phyloP scores from a whole-genome alignment of 2,113 vertebrate genomes.

The Elephantulus edwardii region DNA sequence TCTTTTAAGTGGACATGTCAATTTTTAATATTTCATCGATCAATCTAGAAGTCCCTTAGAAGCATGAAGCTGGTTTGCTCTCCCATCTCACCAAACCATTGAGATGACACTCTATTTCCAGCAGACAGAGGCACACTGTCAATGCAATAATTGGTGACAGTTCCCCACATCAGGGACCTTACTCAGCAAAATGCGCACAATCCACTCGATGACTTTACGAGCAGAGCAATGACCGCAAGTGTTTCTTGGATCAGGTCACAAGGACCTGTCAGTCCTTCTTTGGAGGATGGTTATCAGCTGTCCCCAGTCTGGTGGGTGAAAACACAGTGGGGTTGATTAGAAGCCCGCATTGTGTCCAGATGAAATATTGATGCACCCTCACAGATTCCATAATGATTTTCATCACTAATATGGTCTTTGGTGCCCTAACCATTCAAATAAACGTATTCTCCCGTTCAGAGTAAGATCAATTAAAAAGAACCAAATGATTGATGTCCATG shows the following conservation, averaged over 20 bases:
- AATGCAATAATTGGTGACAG: constrained; percentile 7
- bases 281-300: not conserved
- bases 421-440: not conserved
- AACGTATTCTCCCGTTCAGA: not conserved
- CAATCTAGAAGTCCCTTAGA: constrained; percentile 50
- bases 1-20: constrained; percentile 38
- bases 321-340: constrained; percentile 4
- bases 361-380: not conserved
- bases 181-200: constrained; percentile 9
- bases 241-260: not conserved
- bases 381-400: constrained; percentile 10
- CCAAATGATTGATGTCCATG: not conserved
- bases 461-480: constrained; percentile 14
- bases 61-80: constrained; percentile 25
- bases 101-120: not conserved
- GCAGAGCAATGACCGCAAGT: not conserved
- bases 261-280: not conserved
- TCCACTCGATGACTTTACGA: not conserved
- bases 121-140: constrained; percentile 10
- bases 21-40: constrained; percentile 48
- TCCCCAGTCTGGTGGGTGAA: not conserved
- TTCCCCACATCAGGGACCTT: constrained; percentile 26
- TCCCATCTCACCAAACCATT: constrained; percentile 39
- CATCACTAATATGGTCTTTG: not conserved
- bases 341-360: not conserved